Evolutionary conservation across 2,888 invertebrate genomes (phyloP).

Genomic region (Lochmaea capreae): DNA sequence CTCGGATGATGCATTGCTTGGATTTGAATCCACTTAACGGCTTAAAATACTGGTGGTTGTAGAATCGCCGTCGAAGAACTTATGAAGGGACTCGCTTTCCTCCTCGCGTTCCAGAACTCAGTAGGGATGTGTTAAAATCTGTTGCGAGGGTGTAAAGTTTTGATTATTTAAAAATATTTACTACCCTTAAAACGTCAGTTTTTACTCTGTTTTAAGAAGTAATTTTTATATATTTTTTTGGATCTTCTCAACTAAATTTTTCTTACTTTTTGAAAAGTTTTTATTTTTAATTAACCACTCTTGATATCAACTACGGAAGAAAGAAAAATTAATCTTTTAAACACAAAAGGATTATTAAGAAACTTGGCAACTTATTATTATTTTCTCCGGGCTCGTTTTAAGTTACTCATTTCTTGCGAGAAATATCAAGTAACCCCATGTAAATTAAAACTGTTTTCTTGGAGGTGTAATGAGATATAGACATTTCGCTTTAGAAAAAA

Average conservation of each 20-base stretch:
- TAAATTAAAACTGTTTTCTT: conserved; percentile 5
- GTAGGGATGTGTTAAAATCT: conserved; percentile 17
- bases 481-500: neutral
- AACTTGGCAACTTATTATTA: conserved; percentile 3
- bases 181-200: too few relatives aligned
- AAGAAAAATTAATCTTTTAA: conserved; percentile 3
- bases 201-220: too few relatives aligned
- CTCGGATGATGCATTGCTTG: conserved; percentile 53
- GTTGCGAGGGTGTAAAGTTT: neutral
- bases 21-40: conserved; percentile 65
- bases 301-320: neutral
- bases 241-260: too few relatives aligned
- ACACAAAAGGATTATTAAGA: neutral
- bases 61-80: conserved; percentile 7
- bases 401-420: conserved; percentile 1
- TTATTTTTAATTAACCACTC: neutral
- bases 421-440: neutral
- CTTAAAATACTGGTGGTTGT: conserved; percentile 56
- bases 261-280: neutral
- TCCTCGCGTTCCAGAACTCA: neutral
- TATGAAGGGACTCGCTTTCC: neutral
- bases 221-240: too few relatives aligned
- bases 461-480: neutral
- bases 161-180: neutral
- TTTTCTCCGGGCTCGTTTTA: neutral